Base-by-base conservation (phyloP, 2,888 invertebrate species). In the Eremobia ochroleuca region DNA sequence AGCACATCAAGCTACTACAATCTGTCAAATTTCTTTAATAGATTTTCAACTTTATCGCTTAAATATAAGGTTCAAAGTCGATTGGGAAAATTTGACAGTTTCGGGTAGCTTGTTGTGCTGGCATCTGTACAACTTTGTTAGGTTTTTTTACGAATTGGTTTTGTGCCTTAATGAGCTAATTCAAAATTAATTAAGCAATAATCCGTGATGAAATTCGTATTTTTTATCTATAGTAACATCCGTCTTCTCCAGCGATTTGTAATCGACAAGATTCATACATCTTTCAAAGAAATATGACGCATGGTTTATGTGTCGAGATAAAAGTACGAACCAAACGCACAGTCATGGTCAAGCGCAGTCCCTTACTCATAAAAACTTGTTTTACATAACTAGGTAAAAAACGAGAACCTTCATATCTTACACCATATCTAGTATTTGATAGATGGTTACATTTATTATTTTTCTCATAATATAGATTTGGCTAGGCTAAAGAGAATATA, bases 281-380 rank as follows among this genome's bases (percentile, higher is more conserved):
- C 75, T 85, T 89, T 85, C 89, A 73, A 52, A 77, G 87, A 89
- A 89, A 40, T 68, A 74, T 89, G 87, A 89, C 46, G 80, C 82
- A 85, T 71, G 70, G 40, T 43, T 11, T 68, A 55, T 34, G 73
- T 77, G 77, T 76, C 55, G 46, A 75, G 77, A 73, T 78, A 34
- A 55, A 77, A 69, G 68, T 78, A 49, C 65, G 37, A 61, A 46
- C 43, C 40, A 67, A 69, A 34, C 52, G 49, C 43, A 78, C 65
- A 73, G 72, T 76, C 79, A 77, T 73, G 62, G 62, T 59, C 67
- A 67, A 52, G 21, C 59, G 49, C 34, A 43, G 52, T 62, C 43
- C 49, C 18, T 46, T 71, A 59, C 70, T 49, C 64, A 80, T 46
- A 72, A 68, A 43, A 66, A 62, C n/a, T 46, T 31, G 25, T 34